phyloP scores from a whole-genome alignment of 2,888 invertebrate species.

The Malacosoma neustria region DNA sequence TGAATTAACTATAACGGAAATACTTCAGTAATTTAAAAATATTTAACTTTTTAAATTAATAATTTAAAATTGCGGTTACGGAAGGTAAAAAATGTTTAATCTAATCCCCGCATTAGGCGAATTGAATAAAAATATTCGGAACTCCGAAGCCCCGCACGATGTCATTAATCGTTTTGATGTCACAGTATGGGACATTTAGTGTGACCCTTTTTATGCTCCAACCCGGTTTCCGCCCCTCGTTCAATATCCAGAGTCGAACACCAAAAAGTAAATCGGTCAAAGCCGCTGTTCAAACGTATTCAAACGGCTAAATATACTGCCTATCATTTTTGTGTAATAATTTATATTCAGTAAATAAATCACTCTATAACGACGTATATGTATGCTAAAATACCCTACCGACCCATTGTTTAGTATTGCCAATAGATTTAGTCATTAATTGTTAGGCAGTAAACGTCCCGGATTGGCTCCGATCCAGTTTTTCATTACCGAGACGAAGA shows the following conservation, averaged over 20 bases:
- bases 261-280: constrained; percentile 22
- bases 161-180: constrained; percentile 72
- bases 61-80: neutral
- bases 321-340: constrained; percentile 5
- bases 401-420: neutral
- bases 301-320: constrained; percentile 31
- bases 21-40: too few relatives aligned
- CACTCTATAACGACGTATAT: neutral
- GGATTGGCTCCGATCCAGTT: neutral
- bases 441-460: neutral
- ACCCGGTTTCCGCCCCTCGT: constrained; percentile 53
- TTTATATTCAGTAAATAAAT: neutral
- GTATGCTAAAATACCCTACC: neutral
- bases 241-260: constrained; percentile 41
- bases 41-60: neutral
- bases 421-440: neutral
- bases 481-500: constrained; percentile 18
- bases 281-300: constrained; percentile 23
- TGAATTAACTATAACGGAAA: too few relatives aligned
- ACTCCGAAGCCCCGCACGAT: constrained; percentile 46
- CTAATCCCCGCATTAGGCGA: constrained; percentile 45
- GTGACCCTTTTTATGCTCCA: constrained; percentile 66
- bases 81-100: constrained; percentile 36
- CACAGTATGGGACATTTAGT: constrained; percentile 72
- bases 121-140: constrained; percentile 61